Percentiles rank a stretch among this genome's conserved stretches.
Evolutionary conservation across 2,888 invertebrate species (phyloP).

Genomic region (Tinea pellionella): DNA sequence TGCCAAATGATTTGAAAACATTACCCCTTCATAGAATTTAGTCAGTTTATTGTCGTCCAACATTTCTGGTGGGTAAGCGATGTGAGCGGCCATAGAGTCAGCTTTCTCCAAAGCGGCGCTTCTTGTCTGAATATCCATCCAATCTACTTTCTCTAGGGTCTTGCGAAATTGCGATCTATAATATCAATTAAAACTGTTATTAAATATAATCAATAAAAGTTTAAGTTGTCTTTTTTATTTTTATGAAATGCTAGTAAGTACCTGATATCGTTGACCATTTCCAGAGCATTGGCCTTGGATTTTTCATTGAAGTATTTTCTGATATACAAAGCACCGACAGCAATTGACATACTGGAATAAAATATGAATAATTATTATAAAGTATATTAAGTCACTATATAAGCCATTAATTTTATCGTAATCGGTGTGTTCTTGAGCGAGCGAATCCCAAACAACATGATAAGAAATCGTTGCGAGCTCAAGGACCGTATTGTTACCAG

Average conservation of each 20-base stretch:
- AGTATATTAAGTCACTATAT: no score
- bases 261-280: conserved; percentile 90
- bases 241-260: conserved; percentile 22
- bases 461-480: no score
- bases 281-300: conserved; percentile 83
- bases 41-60: conserved; percentile 83
- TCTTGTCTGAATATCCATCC: conserved; percentile 93
- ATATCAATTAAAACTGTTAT: background rate
- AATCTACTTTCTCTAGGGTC: conserved; percentile 82
- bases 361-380: conserved; percentile 8
- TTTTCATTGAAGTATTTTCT: conserved; percentile 88
- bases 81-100: conserved; percentile 86
- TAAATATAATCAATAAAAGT: no score
- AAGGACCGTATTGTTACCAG: no score
- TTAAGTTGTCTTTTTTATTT: no score
- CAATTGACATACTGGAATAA: conserved; percentile 73
- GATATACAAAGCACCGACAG: conserved; percentile 88
- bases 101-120: conserved; percentile 83
- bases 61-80: conserved; percentile 93
- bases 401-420: no score
- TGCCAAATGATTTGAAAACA: conserved; percentile 20
- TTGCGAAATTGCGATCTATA: conserved; percentile 78
- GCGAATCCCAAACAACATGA: no score
- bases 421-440: no score
- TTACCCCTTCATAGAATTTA: conserved; percentile 80